Evolutionary conservation across 2,888 invertebrate genomes (phyloP).

Genomic region (Meloe dianella): DNA sequence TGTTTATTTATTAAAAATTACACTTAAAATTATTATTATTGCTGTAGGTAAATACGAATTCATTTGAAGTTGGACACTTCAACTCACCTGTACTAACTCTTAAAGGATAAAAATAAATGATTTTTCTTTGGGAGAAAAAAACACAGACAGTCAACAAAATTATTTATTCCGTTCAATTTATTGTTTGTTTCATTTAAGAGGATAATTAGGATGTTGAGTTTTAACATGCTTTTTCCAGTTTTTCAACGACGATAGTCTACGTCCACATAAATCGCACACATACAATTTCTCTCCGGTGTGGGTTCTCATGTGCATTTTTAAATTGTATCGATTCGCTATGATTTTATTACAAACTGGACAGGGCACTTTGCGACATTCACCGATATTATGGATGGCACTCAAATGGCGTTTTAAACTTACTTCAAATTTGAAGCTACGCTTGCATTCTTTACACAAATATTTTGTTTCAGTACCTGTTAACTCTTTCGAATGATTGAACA

Average conservation of each 20-base stretch:
- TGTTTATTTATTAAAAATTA: too few species aligned
- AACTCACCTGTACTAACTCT: too few species aligned
- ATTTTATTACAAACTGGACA: conserved; percentile 49
- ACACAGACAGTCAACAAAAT: not conserved
- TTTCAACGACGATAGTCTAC: conserved; percentile 44
- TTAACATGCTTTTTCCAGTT: conserved; percentile 44
- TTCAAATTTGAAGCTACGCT: conserved; percentile 48
- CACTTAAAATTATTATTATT: too few species aligned
- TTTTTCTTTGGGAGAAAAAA: not conserved
- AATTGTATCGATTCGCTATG: conserved; percentile 50
- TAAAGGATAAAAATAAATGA: too few species aligned
- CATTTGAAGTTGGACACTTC: too few species aligned
- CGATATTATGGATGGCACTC: conserved; percentile 50
- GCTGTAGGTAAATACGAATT: too few species aligned
- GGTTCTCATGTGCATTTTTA: conserved; percentile 51
- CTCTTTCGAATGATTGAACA: conserved; percentile 51
- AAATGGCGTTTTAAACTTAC: conserved; percentile 50
- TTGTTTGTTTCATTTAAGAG: too few species aligned
- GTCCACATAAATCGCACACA: conserved; percentile 50
- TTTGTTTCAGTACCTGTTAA: conserved; percentile 46
- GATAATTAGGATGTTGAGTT: conserved; percentile 22
- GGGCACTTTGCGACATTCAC: conserved; percentile 40
- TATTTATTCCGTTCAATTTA: too few species aligned
- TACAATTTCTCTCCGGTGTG: conserved; percentile 50
- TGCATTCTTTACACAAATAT: conserved; percentile 48